Evolutionary conservation across 1,140 invertebrate species (phyloP), one percentile per base, ranked within the genome.

Genomic region (Monochamus saltuarius): DNA sequence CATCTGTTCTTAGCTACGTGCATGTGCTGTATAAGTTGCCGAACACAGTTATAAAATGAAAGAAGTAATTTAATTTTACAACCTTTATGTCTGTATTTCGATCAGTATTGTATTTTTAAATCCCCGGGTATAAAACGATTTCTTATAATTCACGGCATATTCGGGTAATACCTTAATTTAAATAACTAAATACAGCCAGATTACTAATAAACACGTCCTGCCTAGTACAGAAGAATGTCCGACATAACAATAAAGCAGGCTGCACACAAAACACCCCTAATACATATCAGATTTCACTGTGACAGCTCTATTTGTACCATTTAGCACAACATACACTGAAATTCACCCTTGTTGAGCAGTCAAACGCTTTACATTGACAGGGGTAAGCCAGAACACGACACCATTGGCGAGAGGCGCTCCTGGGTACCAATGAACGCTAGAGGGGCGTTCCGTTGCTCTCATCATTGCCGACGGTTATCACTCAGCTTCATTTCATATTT

Each of bases 231-330:
- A 42, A 35, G 36, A 52, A 59, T 52, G 59, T 49, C 42, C 55
- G 34, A 40, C 51, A 53, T 38, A 50, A 53, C 37, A 53, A 36
- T 53, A 53, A 53, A 39, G 22, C 51, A 34, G 51, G 29, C 51
- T 17, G 17, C 16, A 53, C 36, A 53, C 51, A 53, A 53, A 53
- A 53, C 51, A 53, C 51, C 51, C 51, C 38, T 53, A 53, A 53
- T 53, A 53, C 43, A 43, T 47, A 56, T 56, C 51, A 36, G 52
- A 56, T 61, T 61, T 56, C 36, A 37, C 55, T 38, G 59, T 62
- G 52, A 63, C 58, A 53, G 45, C 57, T 61, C 55, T 59, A 59
- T 59, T 57, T 50, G 56, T 39, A 57, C 43, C 56, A 42, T 57
- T 57, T 57, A 57, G 46, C 38, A 45, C 17, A 34, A 22, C 49